These are phyloP conservation scores for Sycophaga agraensis DNA, from an alignment of 1,140 invertebrate genomes.

Conservation along the genomic window DNA sequence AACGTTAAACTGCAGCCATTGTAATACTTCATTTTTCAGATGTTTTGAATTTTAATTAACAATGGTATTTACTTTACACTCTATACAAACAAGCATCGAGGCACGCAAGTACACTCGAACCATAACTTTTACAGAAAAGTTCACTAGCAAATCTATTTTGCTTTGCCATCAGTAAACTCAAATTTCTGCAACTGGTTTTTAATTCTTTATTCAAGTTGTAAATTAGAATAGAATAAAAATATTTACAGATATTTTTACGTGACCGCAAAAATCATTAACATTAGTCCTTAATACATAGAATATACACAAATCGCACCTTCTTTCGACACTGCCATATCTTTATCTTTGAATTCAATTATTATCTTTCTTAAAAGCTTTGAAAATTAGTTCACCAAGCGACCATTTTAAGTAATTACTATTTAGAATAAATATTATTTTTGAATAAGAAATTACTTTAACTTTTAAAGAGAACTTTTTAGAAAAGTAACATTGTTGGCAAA, in stretches of 20 bases:
- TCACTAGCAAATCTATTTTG: conserved; percentile 29
- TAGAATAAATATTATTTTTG: conserved; percentile 10
- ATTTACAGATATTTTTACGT: conserved; percentile 27
- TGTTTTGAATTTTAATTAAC: conserved; percentile 7
- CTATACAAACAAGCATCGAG: conserved; percentile 30
- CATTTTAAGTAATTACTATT: neutral
- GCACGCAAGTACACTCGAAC: conserved; percentile 14
- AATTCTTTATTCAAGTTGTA: conserved; percentile 27
- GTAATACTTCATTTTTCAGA: conserved; percentile 16
- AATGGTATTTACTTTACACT: conserved; percentile 28
- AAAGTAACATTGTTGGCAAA: conserved; percentile 28
- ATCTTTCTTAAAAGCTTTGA: conserved; percentile 14
- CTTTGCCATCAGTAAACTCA: conserved; percentile 27
- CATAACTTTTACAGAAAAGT: conserved; percentile 26
- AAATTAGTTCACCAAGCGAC: conserved; percentile 16
- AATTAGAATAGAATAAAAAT: conserved; percentile 31
- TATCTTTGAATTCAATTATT: conserved; percentile 16
- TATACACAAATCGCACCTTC: conserved; percentile 29
- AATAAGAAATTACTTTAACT: conserved; percentile 10
- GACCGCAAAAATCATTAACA: conserved; percentile 28
- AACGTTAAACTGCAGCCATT: conserved; percentile 22
- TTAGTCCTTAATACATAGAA: conserved; percentile 28
- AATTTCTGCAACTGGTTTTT: conserved; percentile 19
- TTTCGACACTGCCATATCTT: conserved; percentile 11
- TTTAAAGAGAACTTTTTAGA: conserved; percentile 22